Conservation (phyloP, 2,113 vertebrate genomes). For the Syngnathus floridae region DNA sequence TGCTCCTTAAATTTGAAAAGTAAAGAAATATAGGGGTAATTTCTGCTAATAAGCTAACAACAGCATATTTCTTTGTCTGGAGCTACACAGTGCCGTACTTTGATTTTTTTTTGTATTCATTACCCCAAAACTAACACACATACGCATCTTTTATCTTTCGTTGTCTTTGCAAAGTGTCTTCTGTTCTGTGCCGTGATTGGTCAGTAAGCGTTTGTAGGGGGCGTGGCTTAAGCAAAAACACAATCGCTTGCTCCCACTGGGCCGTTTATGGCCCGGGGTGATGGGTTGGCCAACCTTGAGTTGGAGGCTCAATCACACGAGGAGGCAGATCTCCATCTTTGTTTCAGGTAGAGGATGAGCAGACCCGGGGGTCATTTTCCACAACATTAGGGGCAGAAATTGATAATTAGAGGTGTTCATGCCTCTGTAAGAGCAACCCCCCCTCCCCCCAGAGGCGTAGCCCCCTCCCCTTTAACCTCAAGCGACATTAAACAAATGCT, state of each 20-base stretch:
- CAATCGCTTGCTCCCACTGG: not conserved
- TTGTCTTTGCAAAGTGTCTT: not conserved
- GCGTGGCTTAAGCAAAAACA: not conserved
- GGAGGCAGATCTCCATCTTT: slow-evolving; percentile 32
- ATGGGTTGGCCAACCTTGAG: not conserved
- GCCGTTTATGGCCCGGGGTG: not conserved
- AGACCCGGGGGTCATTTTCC: slow-evolving; percentile 60
- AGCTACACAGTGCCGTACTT: too few species aligned
- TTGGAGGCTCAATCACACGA: not conserved
- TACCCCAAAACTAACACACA: too few species aligned
- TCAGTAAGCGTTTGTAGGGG: not conserved
- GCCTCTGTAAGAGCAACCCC: slow-evolving; percentile 46
- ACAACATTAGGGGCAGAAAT: slow-evolving; percentile 70
- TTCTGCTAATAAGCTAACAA: too few species aligned
- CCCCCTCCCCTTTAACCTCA: slow-evolving; percentile 74
- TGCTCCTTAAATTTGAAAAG: not conserved
- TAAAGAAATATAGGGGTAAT: too few species aligned
- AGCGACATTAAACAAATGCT: slow-evolving; percentile 76
- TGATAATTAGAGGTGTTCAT: slow-evolving; percentile 75
- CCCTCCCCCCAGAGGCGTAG: slow-evolving; percentile 35
- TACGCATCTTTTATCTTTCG: too few species aligned
- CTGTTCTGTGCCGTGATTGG: not conserved
- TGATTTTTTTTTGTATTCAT: too few species aligned
- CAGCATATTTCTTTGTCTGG: too few species aligned
- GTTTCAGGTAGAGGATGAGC: slow-evolving; percentile 55